phyloP scores from a whole-genome alignment of 2,888 invertebrate genomes.

The Digitonthophagus gazella region DNA sequence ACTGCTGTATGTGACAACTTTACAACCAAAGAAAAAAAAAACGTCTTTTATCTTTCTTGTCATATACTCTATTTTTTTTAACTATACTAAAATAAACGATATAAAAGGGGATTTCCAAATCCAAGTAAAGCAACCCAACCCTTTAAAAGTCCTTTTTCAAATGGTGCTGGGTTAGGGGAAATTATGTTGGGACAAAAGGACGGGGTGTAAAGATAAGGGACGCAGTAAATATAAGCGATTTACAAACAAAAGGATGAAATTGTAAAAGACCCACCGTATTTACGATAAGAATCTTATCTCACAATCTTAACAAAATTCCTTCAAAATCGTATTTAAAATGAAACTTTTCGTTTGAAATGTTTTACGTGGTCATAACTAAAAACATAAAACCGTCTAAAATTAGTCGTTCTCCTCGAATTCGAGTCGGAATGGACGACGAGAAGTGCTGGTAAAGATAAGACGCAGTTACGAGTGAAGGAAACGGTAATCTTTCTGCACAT shows the following conservation, averaged over 20 bases:
- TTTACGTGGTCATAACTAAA: too few relatives aligned
- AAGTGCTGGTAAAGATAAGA: background rate
- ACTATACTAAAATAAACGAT: background rate
- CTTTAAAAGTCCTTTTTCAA: background rate
- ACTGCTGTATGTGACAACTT: slow-evolving; percentile 14
- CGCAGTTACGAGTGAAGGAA: background rate
- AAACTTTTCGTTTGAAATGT: too few relatives aligned
- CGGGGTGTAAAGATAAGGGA: background rate
- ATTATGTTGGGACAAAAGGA: background rate
- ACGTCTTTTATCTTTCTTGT: background rate
- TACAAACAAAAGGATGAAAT: background rate
- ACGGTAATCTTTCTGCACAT: background rate
- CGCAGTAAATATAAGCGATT: background rate
- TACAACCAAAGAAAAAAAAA: background rate
- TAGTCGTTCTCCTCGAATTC: background rate
- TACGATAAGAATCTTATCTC: too few relatives aligned
- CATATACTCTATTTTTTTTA: background rate
- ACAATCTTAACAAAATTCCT: too few relatives aligned
- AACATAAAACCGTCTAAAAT: background rate
- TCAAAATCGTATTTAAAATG: too few relatives aligned
- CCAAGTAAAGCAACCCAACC: background rate
- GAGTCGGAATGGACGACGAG: background rate
- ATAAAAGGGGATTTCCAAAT: background rate
- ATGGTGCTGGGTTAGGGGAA: background rate
- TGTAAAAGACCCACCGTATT: too few relatives aligned